Percentiles rank a stretch among this genome's conserved stretches.
These are phyloP conservation scores for Callionymus lyra DNA, from an alignment of 2,113 vertebrate genomes.

Conservation along the genomic window DNA sequence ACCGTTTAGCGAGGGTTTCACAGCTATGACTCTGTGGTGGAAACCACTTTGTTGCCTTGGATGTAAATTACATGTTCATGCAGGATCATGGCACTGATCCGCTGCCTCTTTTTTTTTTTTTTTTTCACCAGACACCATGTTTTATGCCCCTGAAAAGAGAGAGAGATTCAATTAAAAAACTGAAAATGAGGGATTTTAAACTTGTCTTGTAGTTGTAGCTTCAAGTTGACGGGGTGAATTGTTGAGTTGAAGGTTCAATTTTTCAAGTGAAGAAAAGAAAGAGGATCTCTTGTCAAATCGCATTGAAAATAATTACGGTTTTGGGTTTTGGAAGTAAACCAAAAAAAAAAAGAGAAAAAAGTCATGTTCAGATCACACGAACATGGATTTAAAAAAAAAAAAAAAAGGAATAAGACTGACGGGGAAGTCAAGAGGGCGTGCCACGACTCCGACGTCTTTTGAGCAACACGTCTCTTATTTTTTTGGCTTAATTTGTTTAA, in stretches of 20 bases:
- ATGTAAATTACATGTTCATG: conserved; percentile 61
- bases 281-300: conserved; percentile 22
- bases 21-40: conserved; percentile 61
- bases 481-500: conserved; percentile 22
- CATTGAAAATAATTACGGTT: conserved; percentile 20
- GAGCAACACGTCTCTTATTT: conserved; percentile 13
- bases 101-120: conserved; percentile 28
- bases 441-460: conserved; percentile 19
- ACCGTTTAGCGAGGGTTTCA: conserved; percentile 59
- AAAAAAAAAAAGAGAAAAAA: too few relatives aligned
- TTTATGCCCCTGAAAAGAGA: conserved; percentile 15
- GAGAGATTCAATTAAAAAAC: background rate
- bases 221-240: too few relatives aligned
- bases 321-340: too few relatives aligned
- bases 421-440: conserved; percentile 7
- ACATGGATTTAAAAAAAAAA: too few relatives aligned
- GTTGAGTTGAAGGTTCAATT: background rate
- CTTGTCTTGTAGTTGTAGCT: background rate
- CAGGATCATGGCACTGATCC: conserved; percentile 34
- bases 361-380: conserved; percentile 4
- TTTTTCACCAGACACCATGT: conserved; percentile 24
- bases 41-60: conserved; percentile 63
- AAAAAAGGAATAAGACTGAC: conserved; percentile 20
- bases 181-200: too few relatives aligned
- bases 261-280: conserved; percentile 20